Base-by-base conservation (phyloP, 2,888 invertebrate species). In the Iselma pallidipennis region DNA sequence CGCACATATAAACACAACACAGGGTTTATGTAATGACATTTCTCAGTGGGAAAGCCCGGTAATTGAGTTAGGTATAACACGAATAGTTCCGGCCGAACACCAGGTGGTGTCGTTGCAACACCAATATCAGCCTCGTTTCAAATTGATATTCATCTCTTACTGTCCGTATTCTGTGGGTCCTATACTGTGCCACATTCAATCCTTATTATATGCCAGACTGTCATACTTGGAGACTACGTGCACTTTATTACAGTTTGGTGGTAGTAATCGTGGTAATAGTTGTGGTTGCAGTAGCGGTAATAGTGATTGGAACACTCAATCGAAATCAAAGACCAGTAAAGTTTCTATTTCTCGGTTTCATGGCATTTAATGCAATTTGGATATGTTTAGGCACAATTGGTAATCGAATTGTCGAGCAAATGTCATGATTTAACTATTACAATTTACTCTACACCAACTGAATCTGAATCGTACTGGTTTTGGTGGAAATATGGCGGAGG, bases 11-110 rank as follows among this genome's bases (percentile, higher is more conserved):
- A n/a, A n/a, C n/a, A n/a, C n/a, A n/a, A 23, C 21, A 45, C 9
- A 61, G 71, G 67, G 66, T 65, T 61, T 65, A 65, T 71, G 71
- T 78, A 79, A 78, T 79, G 78, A 76, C 74, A 76, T 79, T 78
- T 77, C 78, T 74, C 78, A 69, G 75, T 75, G 76, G 78, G 77
- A 74, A 57, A 73, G 71, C 74, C 74, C 68, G 65, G 74, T 78
- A 79, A 79, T 79, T 76, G 76, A 78, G 77, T 79, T 78, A 77
- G 74, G 76, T 73, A 45, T 23, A 76, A 76, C 72, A 74, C 74
- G 75, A 76, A 71, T 75, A 74, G 76, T 76, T 76, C 73, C 74
- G 75, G 67, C 67, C 70, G 76, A 77, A 79, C 79, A 78, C 76
- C 79, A 80, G 79, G 79, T 80, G 79, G 77, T 69, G 71, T 66